Conservation (phyloP, 2,113 vertebrate species). For the Melospiza melodia region DNA sequence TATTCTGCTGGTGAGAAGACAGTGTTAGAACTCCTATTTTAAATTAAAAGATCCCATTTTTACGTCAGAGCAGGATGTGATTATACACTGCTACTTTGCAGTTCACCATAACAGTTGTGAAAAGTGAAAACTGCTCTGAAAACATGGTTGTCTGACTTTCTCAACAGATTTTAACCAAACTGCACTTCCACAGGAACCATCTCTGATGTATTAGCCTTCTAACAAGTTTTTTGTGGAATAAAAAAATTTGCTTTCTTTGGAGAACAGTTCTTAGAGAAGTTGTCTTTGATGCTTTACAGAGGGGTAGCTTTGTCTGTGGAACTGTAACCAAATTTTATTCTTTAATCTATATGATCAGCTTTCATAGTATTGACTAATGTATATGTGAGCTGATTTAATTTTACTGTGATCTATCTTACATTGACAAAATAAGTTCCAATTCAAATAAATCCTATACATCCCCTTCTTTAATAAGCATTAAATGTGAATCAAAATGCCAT, state of each 20-base stretch:
- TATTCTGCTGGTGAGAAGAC: slow-evolving; percentile 6
- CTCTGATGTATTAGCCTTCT: background rate
- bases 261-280: background rate
- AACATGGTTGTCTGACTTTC: background rate
- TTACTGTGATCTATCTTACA: background rate
- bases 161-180: background rate
- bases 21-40: slow-evolving; percentile 15
- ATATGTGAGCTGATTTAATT: background rate
- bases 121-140: background rate
- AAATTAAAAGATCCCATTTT: slow-evolving; percentile 20
- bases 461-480: background rate
- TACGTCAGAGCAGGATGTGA: slow-evolving; percentile 25
- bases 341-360: background rate
- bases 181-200: background rate
- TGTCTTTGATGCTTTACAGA: background rate
- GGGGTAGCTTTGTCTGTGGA: background rate
- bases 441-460: background rate
- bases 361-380: background rate
- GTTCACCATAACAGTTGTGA: background rate
- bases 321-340: background rate
- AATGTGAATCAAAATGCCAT: background rate
- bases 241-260: background rate
- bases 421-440: background rate
- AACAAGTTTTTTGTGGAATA: background rate
- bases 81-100: background rate